Evolutionary conservation across 2,888 invertebrate genomes (phyloP).

Genomic region (Unio pictorum): DNA sequence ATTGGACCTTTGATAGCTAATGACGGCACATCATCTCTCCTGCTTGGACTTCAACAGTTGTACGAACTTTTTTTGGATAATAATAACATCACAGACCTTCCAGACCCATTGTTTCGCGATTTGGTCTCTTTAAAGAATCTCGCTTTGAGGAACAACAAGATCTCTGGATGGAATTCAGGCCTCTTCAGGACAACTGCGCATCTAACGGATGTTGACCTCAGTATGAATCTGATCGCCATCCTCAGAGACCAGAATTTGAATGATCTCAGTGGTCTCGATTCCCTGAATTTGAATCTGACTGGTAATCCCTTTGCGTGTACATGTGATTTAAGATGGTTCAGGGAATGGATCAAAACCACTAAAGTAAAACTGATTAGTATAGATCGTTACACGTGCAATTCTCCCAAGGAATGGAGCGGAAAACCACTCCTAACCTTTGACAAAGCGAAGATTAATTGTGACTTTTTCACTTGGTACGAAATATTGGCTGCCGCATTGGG

Average conservation of each 20-base stretch:
- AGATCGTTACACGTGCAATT: slow-evolving; percentile 39
- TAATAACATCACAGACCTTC: slow-evolving; percentile 62
- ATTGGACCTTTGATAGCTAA: slow-evolving; percentile 36
- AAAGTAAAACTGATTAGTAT: slow-evolving; percentile 22
- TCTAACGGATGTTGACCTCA: slow-evolving; percentile 51
- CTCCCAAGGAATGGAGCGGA: slow-evolving; percentile 43
- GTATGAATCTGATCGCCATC: slow-evolving; percentile 63
- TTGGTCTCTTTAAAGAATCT: slow-evolving; percentile 79
- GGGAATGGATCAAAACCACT: slow-evolving; percentile 94
- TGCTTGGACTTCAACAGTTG: slow-evolving; percentile 38
- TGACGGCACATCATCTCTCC: slow-evolving; percentile 35
- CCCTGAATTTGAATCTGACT: slow-evolving; percentile 75
- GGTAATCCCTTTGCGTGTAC: slow-evolving; percentile 92
- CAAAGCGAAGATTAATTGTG: slow-evolving; percentile 45
- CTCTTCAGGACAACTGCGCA: slow-evolving; percentile 29
- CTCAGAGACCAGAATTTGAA: slow-evolving; percentile 63
- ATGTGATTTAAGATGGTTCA: slow-evolving; percentile 90
- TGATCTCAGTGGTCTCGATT: slow-evolving; percentile 81
- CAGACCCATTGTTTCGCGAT: slow-evolving; percentile 74
- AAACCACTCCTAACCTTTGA: slow-evolving; percentile 42
- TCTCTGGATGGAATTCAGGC: slow-evolving; percentile 39
- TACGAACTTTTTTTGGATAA: slow-evolving; percentile 54
- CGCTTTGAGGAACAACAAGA: slow-evolving; percentile 80
- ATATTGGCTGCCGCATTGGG: slow-evolving; percentile 23
- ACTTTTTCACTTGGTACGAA: slow-evolving; percentile 27